Conservation (phyloP, 2,888 invertebrate genomes). For the Antheraea yamamai region DNA sequence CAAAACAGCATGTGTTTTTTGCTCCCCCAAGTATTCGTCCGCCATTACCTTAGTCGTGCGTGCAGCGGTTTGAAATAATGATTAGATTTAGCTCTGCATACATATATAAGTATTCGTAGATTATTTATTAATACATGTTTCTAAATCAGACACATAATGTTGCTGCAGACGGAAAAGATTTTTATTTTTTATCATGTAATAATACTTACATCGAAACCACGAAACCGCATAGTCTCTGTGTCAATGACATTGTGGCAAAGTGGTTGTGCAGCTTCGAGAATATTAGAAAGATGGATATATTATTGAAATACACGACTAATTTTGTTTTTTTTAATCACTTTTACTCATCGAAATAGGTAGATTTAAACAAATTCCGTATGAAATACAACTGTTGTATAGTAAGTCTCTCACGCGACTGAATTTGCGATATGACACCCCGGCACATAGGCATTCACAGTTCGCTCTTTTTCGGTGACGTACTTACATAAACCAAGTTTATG, state of each 20-base stretch:
- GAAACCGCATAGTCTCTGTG: slow-evolving; percentile 1
- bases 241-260: slow-evolving; percentile 4
- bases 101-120: slow-evolving; percentile 28
- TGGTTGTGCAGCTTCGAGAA: background rate
- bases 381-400: too few relatives aligned
- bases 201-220: background rate
- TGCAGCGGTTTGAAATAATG: slow-evolving; percentile 47
- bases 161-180: background rate
- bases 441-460: too few relatives aligned
- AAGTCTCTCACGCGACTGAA: too few relatives aligned
- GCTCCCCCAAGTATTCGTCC: slow-evolving; percentile 53
- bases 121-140: slow-evolving; percentile 17
- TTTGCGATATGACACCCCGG: too few relatives aligned
- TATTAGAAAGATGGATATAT: background rate
- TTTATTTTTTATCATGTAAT: background rate
- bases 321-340: too few relatives aligned
- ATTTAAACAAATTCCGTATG: too few relatives aligned
- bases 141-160: background rate
- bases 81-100: slow-evolving; percentile 32
- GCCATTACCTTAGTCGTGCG: slow-evolving; percentile 50
- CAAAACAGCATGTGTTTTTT: slow-evolving; percentile 68
- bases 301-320: background rate
- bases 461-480: too few relatives aligned
- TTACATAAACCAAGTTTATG: too few relatives aligned
- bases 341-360: too few relatives aligned